Conservation (phyloP, 2,888 invertebrate genomes). For the Helobdella robusta region DNA sequence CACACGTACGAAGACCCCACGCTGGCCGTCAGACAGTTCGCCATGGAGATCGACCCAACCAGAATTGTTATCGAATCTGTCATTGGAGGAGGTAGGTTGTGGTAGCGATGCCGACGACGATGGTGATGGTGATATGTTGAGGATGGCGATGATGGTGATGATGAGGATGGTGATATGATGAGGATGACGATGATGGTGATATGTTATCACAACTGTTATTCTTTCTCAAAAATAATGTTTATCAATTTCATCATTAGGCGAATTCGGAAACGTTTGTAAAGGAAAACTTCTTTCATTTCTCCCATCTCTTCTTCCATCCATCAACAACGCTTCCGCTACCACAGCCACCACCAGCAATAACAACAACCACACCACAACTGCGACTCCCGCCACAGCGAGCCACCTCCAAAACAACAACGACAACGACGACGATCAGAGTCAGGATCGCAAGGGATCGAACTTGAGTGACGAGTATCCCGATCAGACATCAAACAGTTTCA, state of each 20-base stretch:
- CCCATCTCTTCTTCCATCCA: slow-evolving; percentile 39
- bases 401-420: background rate
- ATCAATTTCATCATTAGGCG: slow-evolving; percentile 53
- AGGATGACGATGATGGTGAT: background rate
- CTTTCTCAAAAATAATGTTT: background rate
- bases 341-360: background rate
- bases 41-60: slow-evolving; percentile 91
- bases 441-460: no score
- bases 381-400: background rate
- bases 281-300: slow-evolving; percentile 80
- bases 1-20: slow-evolving; percentile 99
- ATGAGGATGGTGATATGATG: background rate
- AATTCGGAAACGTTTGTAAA: slow-evolving; percentile 97
- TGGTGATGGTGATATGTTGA: background rate
- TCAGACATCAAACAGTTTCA: no score
- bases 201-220: slow-evolving; percentile 5
- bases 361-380: background rate
- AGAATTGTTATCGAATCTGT: slow-evolving; percentile 96
- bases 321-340: background rate
- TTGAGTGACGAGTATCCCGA: no score
- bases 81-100: slow-evolving; percentile 59
- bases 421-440: background rate
- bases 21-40: slow-evolving; percentile 93
- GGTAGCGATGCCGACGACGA: background rate
- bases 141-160: background rate